Conservation (phyloP, 2,797 vertebrate genomes). For the Cryptoprocta ferox region DNA sequence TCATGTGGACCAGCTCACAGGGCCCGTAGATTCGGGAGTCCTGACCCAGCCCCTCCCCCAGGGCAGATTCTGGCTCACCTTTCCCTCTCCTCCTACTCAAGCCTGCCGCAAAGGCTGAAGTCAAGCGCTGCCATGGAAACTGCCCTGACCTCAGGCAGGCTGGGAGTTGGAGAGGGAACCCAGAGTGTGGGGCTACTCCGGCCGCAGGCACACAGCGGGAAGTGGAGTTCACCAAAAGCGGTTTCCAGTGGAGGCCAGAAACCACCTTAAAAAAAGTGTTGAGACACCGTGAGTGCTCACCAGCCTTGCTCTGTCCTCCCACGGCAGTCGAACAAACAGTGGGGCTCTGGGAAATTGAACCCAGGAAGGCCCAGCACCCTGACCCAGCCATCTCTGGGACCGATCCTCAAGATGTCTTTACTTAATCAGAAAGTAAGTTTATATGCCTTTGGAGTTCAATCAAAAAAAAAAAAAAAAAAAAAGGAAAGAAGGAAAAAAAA, state of each 20-base stretch:
- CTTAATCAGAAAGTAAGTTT: background rate
- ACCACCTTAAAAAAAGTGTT: conserved; percentile 78
- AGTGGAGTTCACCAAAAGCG: conserved; percentile 76
- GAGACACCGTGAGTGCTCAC: conserved; percentile 78
- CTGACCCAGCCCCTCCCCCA: conserved; percentile 65
- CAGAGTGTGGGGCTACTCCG: conserved; percentile 71
- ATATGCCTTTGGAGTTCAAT: background rate
- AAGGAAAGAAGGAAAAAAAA: background rate
- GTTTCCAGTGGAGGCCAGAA: conserved; percentile 81
- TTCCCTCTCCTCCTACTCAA: conserved; percentile 81
- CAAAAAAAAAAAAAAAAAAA: background rate
- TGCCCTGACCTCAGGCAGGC: conserved; percentile 78
- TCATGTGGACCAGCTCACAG: background rate
- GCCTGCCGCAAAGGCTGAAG: conserved; percentile 78
- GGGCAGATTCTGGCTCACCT: conserved; percentile 75
- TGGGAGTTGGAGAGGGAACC: conserved; percentile 79
- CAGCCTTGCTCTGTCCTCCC: conserved; percentile 46
- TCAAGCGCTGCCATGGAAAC: conserved; percentile 75
- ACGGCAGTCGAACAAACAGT: background rate
- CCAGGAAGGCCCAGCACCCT: conserved; percentile 48
- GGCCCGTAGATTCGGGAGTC: background rate
- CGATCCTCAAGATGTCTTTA: background rate
- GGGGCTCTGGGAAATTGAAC: background rate
- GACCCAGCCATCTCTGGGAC: conserved; percentile 33
- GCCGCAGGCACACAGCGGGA: conserved; percentile 76